A percentile compares a stretch with the other conserved stretches of the same genome.
phyloP scores from a whole-genome alignment of 2,113 vertebrate species.

The Thinocorus orbignyianus region DNA sequence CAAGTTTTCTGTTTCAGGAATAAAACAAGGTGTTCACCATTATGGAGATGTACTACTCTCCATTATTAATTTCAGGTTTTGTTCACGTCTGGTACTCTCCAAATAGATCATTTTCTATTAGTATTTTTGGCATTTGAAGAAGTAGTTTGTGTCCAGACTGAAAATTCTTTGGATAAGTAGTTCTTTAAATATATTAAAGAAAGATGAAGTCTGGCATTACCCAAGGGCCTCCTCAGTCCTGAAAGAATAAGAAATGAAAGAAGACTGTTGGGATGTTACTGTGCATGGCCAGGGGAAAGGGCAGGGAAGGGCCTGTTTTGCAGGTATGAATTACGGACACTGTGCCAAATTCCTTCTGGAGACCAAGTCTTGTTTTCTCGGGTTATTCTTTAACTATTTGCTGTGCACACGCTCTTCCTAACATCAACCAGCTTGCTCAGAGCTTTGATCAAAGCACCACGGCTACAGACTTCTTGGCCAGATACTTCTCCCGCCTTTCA shows the following conservation, averaged over 20 bases:
- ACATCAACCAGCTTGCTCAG: background rate
- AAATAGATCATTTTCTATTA: background rate
- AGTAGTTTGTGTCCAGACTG: background rate
- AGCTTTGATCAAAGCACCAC: background rate
- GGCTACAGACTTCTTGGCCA: background rate
- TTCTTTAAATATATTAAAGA: background rate
- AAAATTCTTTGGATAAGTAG: background rate
- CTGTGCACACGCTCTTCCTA: background rate
- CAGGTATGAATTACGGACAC: background rate
- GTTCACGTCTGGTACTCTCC: background rate
- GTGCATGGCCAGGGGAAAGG: rapidly evolving
- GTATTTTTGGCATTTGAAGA: background rate
- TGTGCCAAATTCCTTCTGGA: background rate
- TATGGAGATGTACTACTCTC: background rate
- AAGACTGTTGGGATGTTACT: background rate
- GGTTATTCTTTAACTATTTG: background rate
- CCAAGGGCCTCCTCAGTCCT: background rate
- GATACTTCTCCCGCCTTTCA: background rate
- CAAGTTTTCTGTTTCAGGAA: background rate
- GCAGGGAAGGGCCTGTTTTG: background rate
- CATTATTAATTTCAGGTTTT: background rate
- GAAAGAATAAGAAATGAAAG: background rate
- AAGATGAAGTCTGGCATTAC: background rate
- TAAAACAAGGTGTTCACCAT: background rate
- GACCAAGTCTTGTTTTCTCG: background rate